These are phyloP conservation scores for Ptychoptera albimana DNA, from an alignment of 2,888 invertebrate species.

Conservation along the genomic window DNA sequence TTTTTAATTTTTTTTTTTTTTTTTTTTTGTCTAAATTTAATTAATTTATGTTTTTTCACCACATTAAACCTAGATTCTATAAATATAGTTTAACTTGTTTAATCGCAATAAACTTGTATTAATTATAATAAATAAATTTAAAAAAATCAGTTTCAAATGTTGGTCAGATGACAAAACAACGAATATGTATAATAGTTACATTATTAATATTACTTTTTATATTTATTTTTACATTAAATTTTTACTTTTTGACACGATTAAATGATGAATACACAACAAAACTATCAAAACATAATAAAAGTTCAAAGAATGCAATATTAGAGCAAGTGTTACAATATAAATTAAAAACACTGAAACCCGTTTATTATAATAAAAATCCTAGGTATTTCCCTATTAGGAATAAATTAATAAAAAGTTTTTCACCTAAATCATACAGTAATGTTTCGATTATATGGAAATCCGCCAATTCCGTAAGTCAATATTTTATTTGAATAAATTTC, in stretches of 20 bases:
- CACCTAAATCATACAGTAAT: slow-evolving; percentile 29
- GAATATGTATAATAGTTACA: slow-evolving; percentile 11
- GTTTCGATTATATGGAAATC: slow-evolving; percentile 35
- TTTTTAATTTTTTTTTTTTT: no score
- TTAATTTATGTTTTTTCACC: no score
- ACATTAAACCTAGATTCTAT: not conserved
- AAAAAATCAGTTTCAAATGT: not conserved
- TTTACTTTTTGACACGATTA: slow-evolving; percentile 30
- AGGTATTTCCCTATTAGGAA: slow-evolving; percentile 29
- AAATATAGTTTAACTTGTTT: not conserved
- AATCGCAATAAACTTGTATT: no score
- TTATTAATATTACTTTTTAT: slow-evolving; percentile 10
- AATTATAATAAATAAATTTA: no score
- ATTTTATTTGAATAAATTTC: not conserved
- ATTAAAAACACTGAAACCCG: slow-evolving; percentile 27
- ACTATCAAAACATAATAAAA: not conserved
- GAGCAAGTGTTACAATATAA: slow-evolving; percentile 21
- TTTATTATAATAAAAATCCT: slow-evolving; percentile 28
- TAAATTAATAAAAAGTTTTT: slow-evolving; percentile 26
- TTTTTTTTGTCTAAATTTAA: no score
- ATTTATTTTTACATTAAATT: slow-evolving; percentile 17
- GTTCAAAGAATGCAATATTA: slow-evolving; percentile 12
- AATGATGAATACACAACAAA: slow-evolving; percentile 23
- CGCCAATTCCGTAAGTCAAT: slow-evolving; percentile 26
- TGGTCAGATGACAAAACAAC: slow-evolving; percentile 13